Evolutionary conservation across 2,113 vertebrate genomes (phyloP).

Genomic region (Camarhynchus parvulus): DNA sequence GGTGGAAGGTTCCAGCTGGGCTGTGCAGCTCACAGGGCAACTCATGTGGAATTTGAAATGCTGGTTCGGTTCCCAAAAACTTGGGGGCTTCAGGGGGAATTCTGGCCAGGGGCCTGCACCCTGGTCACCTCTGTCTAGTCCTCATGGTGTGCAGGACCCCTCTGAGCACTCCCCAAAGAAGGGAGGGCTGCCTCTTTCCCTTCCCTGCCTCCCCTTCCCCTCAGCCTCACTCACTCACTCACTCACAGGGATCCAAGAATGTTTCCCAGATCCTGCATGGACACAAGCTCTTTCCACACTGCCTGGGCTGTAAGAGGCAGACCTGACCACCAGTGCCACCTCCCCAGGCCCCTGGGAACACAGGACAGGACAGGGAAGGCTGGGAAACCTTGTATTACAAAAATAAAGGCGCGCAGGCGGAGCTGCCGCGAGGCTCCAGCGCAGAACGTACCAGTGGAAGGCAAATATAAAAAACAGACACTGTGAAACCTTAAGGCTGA

Average conservation of each 20-base stretch:
- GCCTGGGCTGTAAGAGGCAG: not conserved
- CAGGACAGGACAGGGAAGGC: slow-evolving; percentile 8
- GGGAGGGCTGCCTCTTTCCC: not conserved
- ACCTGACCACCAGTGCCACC: not conserved
- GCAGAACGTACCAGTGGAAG: slow-evolving; percentile 53
- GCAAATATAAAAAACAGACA: slow-evolving; percentile 68
- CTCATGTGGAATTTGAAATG: not conserved
- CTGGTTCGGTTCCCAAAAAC: rapidly evolving
- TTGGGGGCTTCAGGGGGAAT: not conserved
- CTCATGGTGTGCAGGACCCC: not conserved
- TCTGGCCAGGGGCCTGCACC: not conserved
- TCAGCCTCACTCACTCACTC: not conserved
- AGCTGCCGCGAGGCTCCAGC: not conserved
- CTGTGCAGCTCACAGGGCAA: not conserved
- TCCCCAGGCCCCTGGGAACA: not conserved
- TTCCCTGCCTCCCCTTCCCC: not conserved
- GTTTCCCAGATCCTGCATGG: rapidly evolving
- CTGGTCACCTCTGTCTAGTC: not conserved
- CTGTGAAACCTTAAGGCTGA: slow-evolving; percentile 57
- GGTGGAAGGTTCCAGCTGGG: not conserved
- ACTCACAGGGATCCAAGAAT: rapidly evolving
- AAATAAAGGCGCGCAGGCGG: slow-evolving; percentile 57
- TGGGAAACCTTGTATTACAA: slow-evolving; percentile 70
- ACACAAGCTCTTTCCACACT: not conserved
- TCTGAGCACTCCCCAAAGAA: not conserved